Evolutionary conservation across 2,888 invertebrate genomes (phyloP).

Genomic region (Nomada hirtipes): DNA sequence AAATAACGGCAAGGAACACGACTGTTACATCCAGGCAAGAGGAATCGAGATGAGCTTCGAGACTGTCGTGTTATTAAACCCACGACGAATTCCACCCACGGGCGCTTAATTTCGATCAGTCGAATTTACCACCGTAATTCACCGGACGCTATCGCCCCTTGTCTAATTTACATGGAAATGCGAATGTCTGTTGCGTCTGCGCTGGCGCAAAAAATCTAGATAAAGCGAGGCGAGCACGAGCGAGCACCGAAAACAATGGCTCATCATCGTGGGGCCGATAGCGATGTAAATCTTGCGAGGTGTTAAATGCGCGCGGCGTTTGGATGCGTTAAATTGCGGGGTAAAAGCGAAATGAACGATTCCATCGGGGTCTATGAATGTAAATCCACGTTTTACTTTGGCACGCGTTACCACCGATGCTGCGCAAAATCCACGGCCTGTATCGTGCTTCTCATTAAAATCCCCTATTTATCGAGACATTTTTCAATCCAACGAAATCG

Average conservation of each 20-base stretch:
- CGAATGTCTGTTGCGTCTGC: neutral
- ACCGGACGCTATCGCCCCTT: slow-evolving; percentile 2
- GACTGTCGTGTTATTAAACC: neutral
- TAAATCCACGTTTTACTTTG: too few species aligned
- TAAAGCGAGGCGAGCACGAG: slow-evolving; percentile 10
- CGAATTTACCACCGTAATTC: slow-evolving; percentile 25
- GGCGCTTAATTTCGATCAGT: neutral
- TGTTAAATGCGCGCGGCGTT: slow-evolving; percentile 33
- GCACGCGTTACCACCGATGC: too few species aligned
- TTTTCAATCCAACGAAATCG: neutral
- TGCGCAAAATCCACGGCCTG: too few species aligned
- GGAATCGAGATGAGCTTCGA: neutral
- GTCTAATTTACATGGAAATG: slow-evolving; percentile 46
- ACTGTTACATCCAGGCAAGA: neutral
- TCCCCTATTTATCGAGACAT: neutral
- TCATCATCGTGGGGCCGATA: slow-evolving; percentile 18
- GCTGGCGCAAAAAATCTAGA: slow-evolving; percentile 28
- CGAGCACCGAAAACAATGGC: slow-evolving; percentile 38
- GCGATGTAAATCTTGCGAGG: slow-evolving; percentile 33
- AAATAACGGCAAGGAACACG: neutral
- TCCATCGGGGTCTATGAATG: neutral
- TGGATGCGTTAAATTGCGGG: slow-evolving; percentile 26
- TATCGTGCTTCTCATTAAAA: too few species aligned
- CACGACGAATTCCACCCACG: slow-evolving; percentile 31
- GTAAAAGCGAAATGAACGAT: slow-evolving; percentile 3